A percentile compares a stretch with the other conserved stretches of the same genome.
These are phyloP conservation scores for Clarias laeviceps DNA, from an alignment of 2,797 vertebrate species.

Conservation along the genomic window DNA sequence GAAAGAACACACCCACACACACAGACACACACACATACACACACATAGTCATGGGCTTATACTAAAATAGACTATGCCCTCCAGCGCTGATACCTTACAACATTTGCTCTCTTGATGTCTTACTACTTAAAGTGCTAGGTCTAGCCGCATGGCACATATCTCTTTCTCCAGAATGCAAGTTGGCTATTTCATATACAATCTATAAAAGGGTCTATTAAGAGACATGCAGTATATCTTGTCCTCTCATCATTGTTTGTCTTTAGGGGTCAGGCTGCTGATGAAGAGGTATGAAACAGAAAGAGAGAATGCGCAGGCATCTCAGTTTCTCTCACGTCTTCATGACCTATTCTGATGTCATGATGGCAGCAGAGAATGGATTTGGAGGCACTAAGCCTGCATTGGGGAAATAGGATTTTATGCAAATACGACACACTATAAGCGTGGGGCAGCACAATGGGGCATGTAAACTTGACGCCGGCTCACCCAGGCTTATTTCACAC, in stretches of 20 bases:
- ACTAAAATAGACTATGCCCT: conserved; percentile 12
- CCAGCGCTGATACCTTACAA: conserved; percentile 13
- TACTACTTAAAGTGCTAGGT: conserved; percentile 28
- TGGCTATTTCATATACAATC: conserved; percentile 20
- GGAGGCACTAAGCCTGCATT: conserved; percentile 44
- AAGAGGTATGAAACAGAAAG: conserved; percentile 48
- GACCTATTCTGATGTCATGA: conserved; percentile 46
- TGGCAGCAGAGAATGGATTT: conserved; percentile 52
- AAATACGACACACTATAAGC: conserved; percentile 50
- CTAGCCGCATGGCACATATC: conserved; percentile 21
- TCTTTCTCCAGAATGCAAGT: background rate
- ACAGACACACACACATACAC: background rate
- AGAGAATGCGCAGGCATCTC: conserved; percentile 20
- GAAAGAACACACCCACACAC: conserved; percentile 8
- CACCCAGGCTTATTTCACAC: conserved; percentile 53
- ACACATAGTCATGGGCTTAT: background rate
- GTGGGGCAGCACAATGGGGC: conserved; percentile 51
- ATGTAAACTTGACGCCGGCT: conserved; percentile 55
- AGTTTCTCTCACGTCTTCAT: conserved; percentile 26
- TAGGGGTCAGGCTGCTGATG: conserved; percentile 7
- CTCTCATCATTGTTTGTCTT: conserved; percentile 44
- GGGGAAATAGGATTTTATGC: conserved; percentile 58
- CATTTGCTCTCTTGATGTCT: conserved; percentile 15
- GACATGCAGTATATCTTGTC: conserved; percentile 30
- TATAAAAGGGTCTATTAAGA: conserved; percentile 8